Conservation (phyloP, 2,113 vertebrate genomes). For the sheep (Ovis aries) region ARS-UI_Ramb_v3.0 NC_056064.1:11254001-11254500, state of each 20-base stretch:
- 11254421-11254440: not conserved
- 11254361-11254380: not conserved
- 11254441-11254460: not conserved
- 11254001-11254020: not conserved
- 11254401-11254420: not conserved
- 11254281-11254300: not conserved
- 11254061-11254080: not conserved
- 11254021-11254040: not conserved
- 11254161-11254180: not conserved
- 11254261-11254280: not conserved
- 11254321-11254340: not conserved
- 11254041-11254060: slow-evolving; percentile 17
- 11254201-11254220: not conserved
- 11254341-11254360: not conserved
- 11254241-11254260: slow-evolving; percentile 30
- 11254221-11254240: slow-evolving; percentile 14
- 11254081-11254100: slow-evolving; percentile 2
- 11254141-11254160: not conserved
- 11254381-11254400: not conserved
- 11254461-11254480: not conserved
- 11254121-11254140: slow-evolving; percentile 5
- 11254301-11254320: not conserved
- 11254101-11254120: not conserved
- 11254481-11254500: not conserved
- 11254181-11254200: not conserved